phyloP scores from a whole-genome alignment of 2,113 vertebrate species.

The Rhea americana region DNA sequence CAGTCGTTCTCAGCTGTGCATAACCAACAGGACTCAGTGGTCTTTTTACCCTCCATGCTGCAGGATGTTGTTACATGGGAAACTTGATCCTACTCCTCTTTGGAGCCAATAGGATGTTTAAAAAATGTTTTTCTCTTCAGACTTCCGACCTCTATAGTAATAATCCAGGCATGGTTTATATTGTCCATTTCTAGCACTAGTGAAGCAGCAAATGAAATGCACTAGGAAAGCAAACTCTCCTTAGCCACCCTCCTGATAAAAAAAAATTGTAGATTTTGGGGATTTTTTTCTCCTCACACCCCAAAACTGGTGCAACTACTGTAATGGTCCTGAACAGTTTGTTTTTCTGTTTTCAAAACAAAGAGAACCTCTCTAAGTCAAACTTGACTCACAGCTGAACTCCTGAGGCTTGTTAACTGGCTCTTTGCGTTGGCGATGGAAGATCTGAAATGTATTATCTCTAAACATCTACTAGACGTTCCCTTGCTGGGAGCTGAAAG shows the following conservation, averaged over 20 bases:
- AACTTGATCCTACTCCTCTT: background rate
- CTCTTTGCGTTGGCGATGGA: background rate
- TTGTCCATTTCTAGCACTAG: background rate
- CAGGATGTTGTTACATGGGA: background rate
- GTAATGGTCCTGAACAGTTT: background rate
- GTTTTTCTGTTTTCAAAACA: background rate
- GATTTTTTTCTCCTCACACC: background rate
- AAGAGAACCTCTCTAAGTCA: background rate
- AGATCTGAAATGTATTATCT: background rate
- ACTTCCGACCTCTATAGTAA: background rate
- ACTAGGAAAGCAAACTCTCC: background rate
- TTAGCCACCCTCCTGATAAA: background rate
- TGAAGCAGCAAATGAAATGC: background rate
- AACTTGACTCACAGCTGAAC: background rate
- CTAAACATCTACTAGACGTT: background rate
- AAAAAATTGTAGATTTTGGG: background rate
- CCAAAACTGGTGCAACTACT: fast-evolving
- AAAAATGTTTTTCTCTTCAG: background rate
- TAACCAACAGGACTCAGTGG: no score
- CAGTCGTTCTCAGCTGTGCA: background rate
- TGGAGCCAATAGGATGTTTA: background rate
- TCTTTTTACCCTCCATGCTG: background rate
- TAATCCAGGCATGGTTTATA: background rate
- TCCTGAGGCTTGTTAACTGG: background rate
- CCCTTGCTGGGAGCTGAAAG: background rate